Conservation (phyloP, 2,113 vertebrate species). For the Campylomormyrus numenius region DNA sequence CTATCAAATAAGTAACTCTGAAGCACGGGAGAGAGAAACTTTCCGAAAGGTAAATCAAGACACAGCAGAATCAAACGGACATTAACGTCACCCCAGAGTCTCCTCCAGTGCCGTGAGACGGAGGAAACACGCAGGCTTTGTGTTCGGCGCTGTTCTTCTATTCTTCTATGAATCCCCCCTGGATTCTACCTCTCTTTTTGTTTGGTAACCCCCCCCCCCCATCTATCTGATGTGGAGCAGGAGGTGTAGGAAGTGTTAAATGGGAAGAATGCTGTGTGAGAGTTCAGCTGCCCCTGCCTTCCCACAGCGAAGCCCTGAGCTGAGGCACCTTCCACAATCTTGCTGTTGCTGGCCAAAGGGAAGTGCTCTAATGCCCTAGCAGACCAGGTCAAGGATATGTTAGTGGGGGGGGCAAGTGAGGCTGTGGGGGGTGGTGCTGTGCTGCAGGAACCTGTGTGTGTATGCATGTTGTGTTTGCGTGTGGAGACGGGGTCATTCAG, state of each 20-base stretch:
- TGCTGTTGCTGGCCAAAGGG: conserved; percentile 58
- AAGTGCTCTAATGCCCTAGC: conserved; percentile 57
- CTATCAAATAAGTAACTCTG: neutral
- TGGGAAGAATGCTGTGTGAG: conserved; percentile 63
- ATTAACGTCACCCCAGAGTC: conserved; percentile 17
- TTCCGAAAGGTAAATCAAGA: neutral
- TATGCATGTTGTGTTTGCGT: neutral
- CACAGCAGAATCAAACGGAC: neutral
- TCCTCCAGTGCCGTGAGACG: conserved; percentile 4
- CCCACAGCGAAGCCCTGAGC: conserved; percentile 58
- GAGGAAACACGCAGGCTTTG: conserved; percentile 33
- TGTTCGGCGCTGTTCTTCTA: conserved; percentile 26
- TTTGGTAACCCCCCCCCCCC: neutral
- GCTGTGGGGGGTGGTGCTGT: neutral
- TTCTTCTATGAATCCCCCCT: conserved; percentile 36
- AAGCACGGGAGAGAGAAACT: neutral
- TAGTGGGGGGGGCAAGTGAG: neutral
- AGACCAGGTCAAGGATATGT: conserved; percentile 60
- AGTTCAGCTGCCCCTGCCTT: conserved; percentile 58
- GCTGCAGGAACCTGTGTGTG: conserved; percentile 30
- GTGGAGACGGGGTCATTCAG: conserved; percentile 8
- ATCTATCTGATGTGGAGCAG: conserved; percentile 31
- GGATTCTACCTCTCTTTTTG: conserved; percentile 30
- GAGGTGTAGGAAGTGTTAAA: conserved; percentile 51
- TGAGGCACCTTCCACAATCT: conserved; percentile 51